A percentile compares a stretch with the other conserved stretches of the same genome.
Conservation (phyloP, 2,888 invertebrate species). For the Drosophila anceps region DNA sequence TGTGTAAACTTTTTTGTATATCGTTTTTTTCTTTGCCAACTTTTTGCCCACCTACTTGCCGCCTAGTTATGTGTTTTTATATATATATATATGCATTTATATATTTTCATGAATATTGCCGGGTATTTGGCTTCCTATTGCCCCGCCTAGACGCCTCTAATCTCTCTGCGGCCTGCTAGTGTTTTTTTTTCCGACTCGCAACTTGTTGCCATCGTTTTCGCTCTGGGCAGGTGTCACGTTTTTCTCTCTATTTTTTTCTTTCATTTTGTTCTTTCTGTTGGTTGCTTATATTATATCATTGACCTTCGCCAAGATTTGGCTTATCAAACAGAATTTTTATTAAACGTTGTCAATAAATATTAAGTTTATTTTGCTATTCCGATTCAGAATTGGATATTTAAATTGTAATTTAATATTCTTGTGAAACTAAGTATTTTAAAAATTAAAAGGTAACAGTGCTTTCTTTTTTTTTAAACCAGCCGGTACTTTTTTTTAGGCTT, state of each 20-base stretch:
- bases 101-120: slow-evolving; percentile 12
- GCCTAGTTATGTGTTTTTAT: slow-evolving; percentile 10
- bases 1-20: slow-evolving; percentile 9
- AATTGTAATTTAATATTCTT: slow-evolving; percentile 4
- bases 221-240: slow-evolving; percentile 52
- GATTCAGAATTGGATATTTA: background rate
- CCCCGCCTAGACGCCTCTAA: slow-evolving; percentile 13
- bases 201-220: slow-evolving; percentile 65
- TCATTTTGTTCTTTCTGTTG: slow-evolving; percentile 9
- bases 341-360: background rate
- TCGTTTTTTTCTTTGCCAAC: slow-evolving; percentile 42
- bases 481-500: background rate
- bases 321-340: slow-evolving; percentile 26
- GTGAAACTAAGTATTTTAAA: background rate
- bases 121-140: slow-evolving; percentile 41
- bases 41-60: slow-evolving; percentile 33
- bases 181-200: slow-evolving; percentile 38
- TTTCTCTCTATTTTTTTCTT: slow-evolving; percentile 2
- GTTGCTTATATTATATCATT: slow-evolving; percentile 35
- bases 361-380: background rate
- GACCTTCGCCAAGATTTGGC: slow-evolving; percentile 49
- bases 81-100: background rate
- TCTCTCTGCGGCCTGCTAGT: slow-evolving; percentile 12
- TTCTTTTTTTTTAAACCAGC: background rate
- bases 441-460: too few species aligned